Conservation (phyloP, 2,113 vertebrate genomes). For the Antechinus flavipes region DNA sequence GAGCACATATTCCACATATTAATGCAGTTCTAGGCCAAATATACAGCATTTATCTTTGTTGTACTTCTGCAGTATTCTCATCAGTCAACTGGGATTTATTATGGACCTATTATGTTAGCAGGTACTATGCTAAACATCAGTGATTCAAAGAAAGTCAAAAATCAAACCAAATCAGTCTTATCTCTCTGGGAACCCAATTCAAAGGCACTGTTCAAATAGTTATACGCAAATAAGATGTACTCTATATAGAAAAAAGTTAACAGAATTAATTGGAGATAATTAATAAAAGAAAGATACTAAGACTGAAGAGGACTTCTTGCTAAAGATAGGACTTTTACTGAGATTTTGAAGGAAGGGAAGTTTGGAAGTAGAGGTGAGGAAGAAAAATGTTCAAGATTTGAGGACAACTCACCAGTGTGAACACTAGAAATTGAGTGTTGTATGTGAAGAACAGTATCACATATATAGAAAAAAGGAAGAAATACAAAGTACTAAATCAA, state of each 20-base stretch:
- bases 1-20: neutral
- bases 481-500: neutral
- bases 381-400: neutral
- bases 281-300: neutral
- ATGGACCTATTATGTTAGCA: neutral
- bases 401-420: slow-evolving; percentile 43
- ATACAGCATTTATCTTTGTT: neutral
- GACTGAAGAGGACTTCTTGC: neutral
- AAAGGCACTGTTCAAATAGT: neutral
- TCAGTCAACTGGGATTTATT: neutral
- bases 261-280: neutral
- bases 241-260: neutral
- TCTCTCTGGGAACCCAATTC: too few species aligned
- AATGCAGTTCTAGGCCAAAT: neutral
- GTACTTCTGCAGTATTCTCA: neutral
- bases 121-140: neutral
- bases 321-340: neutral
- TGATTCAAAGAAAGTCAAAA: neutral
- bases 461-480: neutral
- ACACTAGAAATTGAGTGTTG: neutral
- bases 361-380: neutral
- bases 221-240: neutral
- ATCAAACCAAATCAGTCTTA: neutral
- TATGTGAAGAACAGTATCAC: neutral
- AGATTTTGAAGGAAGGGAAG: neutral